Base-by-base conservation (phyloP, 2,113 vertebrate species). In the Nyctibius bracteatus region DNA sequence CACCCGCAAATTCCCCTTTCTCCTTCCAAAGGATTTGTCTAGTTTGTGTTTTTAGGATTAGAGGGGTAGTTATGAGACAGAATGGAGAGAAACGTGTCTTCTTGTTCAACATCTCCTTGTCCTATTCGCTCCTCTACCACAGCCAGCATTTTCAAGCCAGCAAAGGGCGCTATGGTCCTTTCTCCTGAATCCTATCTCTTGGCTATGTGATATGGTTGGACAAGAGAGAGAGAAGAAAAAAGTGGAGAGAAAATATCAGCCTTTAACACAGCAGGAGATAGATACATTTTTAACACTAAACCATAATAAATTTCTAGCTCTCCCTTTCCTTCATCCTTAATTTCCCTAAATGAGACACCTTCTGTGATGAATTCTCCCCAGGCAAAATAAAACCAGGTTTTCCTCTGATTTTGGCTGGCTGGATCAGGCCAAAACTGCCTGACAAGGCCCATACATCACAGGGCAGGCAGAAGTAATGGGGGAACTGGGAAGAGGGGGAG, bases 301-400 rank as follows among this genome's bases (percentile, higher is more conserved):
- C 41, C 39, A 72, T 61, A 94, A 94, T 92, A 93, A 71, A 92
- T 96, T 93, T 68, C 91, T 94, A 95, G 90, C 57, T 97, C 62
- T 94, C 77, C 52, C 39, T 96, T 97, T 82, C 62, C 74, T 95
- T 94, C 78, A 94, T 73, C 67, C 95, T 96, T 92, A 96, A 95
- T 97, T 98, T 98, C 92, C 95, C 24, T 73, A 96, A 97, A 93
- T 87, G 91, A 97, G 92, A 82, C 92, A 96, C 78, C 94, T 95
- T 89, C 88, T 79, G 52, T 95, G 97, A 95, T 97, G 81, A 93
- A 97, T 96, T 94, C 91, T 97, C 96, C 93, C 94, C 96, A 97
- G 81, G 96, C 92, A 94, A 86, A 94, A 94, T 87, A 91, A 96
- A 98, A 97, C 79, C 95, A 96, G 88, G 92, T 97, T 97, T 96